Evolutionary conservation across 2,113 vertebrate species (phyloP).

Genomic region (Seriola rivoliana): DNA sequence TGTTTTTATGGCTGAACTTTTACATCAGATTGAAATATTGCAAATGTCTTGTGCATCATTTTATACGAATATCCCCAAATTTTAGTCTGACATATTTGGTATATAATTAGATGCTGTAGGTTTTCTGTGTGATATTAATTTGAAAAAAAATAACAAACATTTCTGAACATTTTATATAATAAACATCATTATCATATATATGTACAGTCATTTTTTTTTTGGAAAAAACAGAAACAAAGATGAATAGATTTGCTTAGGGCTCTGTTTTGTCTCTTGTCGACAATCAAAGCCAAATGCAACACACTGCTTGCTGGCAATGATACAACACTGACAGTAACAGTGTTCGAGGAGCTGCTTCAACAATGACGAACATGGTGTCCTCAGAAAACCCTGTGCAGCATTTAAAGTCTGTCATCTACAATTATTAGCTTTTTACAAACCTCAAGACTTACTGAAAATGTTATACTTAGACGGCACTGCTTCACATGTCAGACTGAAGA

Average conservation of each 20-base stretch:
- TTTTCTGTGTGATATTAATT: neutral
- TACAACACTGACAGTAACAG: neutral
- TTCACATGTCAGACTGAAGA: neutral
- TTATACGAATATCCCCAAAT: neutral
- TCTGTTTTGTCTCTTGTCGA: neutral
- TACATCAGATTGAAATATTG: neutral
- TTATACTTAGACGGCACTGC: neutral
- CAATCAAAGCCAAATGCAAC: conserved; percentile 23
- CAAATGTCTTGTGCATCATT: neutral
- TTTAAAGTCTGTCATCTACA: neutral
- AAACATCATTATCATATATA: neutral
- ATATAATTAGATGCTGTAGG: neutral
- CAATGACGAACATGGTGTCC: neutral
- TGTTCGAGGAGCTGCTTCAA: conserved; percentile 1
- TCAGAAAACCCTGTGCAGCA: neutral
- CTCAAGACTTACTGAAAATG: neutral
- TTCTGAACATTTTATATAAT: neutral
- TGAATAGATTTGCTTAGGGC: neutral
- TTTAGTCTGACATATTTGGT: neutral
- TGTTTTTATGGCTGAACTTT: neutral
- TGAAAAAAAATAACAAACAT: too few species aligned
- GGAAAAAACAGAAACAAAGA: neutral
- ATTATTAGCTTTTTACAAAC: neutral
- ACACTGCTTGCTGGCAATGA: conserved; percentile 16
- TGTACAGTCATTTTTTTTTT: neutral